phyloP scores from a whole-genome alignment of 1,140 invertebrate species.

The Drosophila suzukii region DNA sequence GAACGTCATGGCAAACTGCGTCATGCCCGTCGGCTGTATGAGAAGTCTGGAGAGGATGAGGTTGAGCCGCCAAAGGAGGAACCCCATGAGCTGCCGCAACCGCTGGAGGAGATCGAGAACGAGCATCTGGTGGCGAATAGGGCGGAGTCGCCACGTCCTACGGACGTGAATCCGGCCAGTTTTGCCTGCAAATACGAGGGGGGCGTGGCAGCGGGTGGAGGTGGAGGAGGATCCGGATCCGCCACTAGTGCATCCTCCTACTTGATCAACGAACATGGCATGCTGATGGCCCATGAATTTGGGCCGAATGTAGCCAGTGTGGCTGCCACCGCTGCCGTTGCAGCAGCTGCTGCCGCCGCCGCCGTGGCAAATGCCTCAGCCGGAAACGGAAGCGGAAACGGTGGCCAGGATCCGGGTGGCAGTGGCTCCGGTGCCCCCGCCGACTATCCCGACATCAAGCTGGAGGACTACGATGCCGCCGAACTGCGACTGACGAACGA shows the following conservation, averaged over 20 bases:
- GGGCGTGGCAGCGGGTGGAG: background rate
- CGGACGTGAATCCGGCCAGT: constrained; percentile 21
- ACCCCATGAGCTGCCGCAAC: constrained; percentile 47
- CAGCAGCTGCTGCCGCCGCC: constrained; percentile 58
- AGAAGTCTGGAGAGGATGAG: constrained; percentile 8
- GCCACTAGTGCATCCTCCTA: constrained; percentile 38
- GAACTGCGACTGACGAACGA: constrained; percentile 80
- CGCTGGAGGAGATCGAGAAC: constrained; percentile 79
- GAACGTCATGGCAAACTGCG: constrained; percentile 71
- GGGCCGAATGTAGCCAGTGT: constrained; percentile 52
- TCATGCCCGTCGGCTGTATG: constrained; percentile 54
- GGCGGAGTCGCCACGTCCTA: constrained; percentile 31
- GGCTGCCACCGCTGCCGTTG: constrained; percentile 56
- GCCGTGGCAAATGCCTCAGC: constrained; percentile 35
- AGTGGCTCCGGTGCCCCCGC: constrained; percentile 4
- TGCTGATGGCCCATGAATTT: constrained; percentile 79
- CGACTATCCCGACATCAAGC: constrained; percentile 70
- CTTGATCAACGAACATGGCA: constrained; percentile 78
- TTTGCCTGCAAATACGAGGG: constrained; percentile 50
- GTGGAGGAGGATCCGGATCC: background rate
- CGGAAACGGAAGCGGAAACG: constrained; percentile 15
- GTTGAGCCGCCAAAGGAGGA: constrained; percentile 32
- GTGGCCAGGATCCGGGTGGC: constrained; percentile 23
- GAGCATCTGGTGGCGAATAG: constrained; percentile 71
- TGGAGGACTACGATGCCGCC: constrained; percentile 73